Percentiles rank a stretch among this genome's conserved stretches.
phyloP scores from a whole-genome alignment of 2,888 invertebrate species.

The Ceratothoa steindachneri region DNA sequence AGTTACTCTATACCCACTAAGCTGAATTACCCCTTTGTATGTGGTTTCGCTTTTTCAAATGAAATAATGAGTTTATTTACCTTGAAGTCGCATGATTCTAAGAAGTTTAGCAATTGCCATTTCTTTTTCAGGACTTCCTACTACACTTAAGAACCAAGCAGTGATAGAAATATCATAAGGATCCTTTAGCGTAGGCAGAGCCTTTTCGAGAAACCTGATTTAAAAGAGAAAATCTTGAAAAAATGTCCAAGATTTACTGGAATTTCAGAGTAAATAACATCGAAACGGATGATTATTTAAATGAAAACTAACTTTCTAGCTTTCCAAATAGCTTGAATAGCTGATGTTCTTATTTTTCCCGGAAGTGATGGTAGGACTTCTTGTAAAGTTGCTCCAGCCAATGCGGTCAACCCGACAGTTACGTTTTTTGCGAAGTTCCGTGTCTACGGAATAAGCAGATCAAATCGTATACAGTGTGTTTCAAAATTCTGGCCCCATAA shows the following conservation, averaged over 20 bases:
- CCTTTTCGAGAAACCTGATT: slow-evolving; percentile 52
- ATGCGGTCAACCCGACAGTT: slow-evolving; percentile 82
- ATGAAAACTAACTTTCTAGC: slow-evolving; percentile 28
- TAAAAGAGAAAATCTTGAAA: too few relatives aligned
- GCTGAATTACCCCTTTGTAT: too few relatives aligned
- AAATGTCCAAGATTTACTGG: too few relatives aligned
- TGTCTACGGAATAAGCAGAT: too few relatives aligned
- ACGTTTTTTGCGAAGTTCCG: neutral
- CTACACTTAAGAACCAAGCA: slow-evolving; percentile 56
- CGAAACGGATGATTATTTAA: too few relatives aligned
- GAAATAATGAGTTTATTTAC: neutral
- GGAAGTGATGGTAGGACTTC: slow-evolving; percentile 17
- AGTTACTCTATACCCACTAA: too few relatives aligned
- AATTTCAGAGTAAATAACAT: too few relatives aligned
- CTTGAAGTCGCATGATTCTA: neutral
- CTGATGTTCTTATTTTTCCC: slow-evolving; percentile 11
- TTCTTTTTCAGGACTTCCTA: slow-evolving; percentile 53
- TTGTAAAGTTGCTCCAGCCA: slow-evolving; percentile 76
- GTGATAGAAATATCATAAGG: slow-evolving; percentile 57
- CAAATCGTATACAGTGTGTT: too few relatives aligned
- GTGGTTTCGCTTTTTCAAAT: too few relatives aligned
- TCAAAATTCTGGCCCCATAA: too few relatives aligned
- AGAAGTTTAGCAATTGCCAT: slow-evolving; percentile 51
- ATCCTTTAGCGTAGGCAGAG: slow-evolving; percentile 52
- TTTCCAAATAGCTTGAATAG: slow-evolving; percentile 16